Conservation (phyloP, 2,797 vertebrate species). For the Hoplostethus mediterraneus region DNA sequence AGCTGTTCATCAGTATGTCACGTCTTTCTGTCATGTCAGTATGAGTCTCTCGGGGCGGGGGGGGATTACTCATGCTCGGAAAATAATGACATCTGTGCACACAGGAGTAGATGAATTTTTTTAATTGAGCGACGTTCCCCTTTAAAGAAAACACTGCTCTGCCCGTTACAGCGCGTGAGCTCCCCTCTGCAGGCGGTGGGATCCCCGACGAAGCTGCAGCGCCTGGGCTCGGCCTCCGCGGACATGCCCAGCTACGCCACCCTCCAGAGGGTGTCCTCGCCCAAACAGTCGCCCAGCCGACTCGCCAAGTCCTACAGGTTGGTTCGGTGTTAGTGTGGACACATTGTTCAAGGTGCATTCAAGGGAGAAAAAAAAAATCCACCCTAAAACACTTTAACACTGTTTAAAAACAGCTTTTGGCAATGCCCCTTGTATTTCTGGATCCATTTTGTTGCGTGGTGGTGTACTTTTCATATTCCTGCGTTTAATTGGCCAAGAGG, state of each 20-base stretch:
- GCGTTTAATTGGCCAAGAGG: too few relatives aligned
- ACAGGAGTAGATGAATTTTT: slow-evolving; percentile 54
- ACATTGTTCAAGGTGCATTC: slow-evolving; percentile 5
- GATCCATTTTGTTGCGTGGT: too few relatives aligned
- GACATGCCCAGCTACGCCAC: slow-evolving; percentile 94
- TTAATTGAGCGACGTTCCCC: slow-evolving; percentile 50
- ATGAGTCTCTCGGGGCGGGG: background rate
- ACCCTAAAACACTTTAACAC: background rate
- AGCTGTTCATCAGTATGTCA: slow-evolving; percentile 57
- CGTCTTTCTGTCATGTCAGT: background rate
- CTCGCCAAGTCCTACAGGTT: slow-evolving; percentile 96
- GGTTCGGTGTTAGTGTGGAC: background rate
- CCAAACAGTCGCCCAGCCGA: slow-evolving; percentile 96
- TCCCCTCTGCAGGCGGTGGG: slow-evolving; percentile 92
- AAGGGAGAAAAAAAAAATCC: too few relatives aligned
- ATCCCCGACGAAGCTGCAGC: slow-evolving; percentile 95
- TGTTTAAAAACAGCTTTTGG: too few relatives aligned
- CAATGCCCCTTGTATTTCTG: too few relatives aligned
- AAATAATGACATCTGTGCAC: slow-evolving; percentile 57
- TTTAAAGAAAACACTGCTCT: slow-evolving; percentile 55
- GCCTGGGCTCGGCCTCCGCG: slow-evolving; percentile 90
- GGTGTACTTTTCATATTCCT: too few relatives aligned
- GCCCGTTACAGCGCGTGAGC: slow-evolving; percentile 87
- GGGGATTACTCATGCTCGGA: slow-evolving; percentile 53
- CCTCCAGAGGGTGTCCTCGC: slow-evolving; percentile 92